phyloP scores from a whole-genome alignment of 1,140 invertebrate genomes.

The Xylocopa sonorina region DNA sequence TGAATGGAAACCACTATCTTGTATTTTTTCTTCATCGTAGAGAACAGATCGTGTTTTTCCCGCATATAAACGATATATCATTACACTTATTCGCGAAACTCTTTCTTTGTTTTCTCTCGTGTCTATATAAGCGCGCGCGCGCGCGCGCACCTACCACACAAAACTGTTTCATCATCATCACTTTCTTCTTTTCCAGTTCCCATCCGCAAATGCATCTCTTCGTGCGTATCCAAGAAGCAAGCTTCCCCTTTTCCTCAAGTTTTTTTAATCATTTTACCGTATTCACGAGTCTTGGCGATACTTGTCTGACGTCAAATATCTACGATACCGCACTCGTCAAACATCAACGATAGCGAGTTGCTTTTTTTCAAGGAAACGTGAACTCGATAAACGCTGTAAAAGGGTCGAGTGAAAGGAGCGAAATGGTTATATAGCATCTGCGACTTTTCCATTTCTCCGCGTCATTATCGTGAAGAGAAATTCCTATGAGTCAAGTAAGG shows the following conservation, averaged over 20 bases:
- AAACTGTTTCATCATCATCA: neutral
- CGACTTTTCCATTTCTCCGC: neutral
- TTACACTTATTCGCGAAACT: neutral
- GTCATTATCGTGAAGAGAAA: too few species aligned
- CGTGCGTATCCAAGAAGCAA: neutral
- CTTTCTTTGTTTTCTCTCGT: neutral
- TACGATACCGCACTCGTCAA: too few species aligned
- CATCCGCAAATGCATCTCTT: slow-evolving; percentile 17
- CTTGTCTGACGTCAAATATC: too few species aligned
- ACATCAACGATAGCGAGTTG: neutral
- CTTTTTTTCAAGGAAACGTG: neutral
- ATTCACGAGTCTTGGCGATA: neutral
- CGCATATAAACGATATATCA: slow-evolving; percentile 15
- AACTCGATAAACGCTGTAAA: neutral
- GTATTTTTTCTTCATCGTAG: slow-evolving; percentile 32
- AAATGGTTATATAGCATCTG: neutral
- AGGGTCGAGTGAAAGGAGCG: neutral
- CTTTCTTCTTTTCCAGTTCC: slow-evolving; percentile 4
- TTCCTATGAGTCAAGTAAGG: too few species aligned
- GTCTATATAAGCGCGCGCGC: neutral
- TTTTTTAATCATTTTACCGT: neutral
- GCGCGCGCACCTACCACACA: neutral
- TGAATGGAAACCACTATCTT: slow-evolving; percentile 42
- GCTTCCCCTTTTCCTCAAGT: neutral
- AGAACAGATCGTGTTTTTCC: neutral